phyloP scores from a whole-genome alignment of 1,140 invertebrate genomes.

The Drosophila bocki region DNA sequence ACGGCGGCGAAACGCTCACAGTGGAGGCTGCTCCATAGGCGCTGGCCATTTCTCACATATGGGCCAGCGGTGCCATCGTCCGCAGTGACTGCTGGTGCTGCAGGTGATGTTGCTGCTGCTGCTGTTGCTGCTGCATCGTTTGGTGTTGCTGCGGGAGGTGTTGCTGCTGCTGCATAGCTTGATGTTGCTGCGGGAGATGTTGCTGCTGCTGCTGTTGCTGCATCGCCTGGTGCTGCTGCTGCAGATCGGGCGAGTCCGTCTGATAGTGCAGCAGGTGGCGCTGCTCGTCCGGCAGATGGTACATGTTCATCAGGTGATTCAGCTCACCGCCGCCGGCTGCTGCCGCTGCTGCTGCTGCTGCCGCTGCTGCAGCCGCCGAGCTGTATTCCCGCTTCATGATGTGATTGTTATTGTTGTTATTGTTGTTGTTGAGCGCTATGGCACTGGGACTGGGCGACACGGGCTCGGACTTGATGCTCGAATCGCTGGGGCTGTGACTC shows the following conservation, averaged over 20 bases:
- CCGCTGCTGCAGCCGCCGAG: slow-evolving; percentile 58
- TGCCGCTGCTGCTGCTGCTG: slow-evolving; percentile 65
- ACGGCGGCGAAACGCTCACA: slow-evolving; percentile 56
- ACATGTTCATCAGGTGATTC: slow-evolving; percentile 88
- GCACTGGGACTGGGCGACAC: slow-evolving; percentile 89
- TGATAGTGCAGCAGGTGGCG: slow-evolving; percentile 84
- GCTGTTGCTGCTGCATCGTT: slow-evolving; percentile 66
- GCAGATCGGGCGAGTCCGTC: slow-evolving; percentile 79
- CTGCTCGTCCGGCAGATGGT: slow-evolving; percentile 87
- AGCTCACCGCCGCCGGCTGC: slow-evolving; percentile 86
- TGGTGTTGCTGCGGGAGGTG: slow-evolving; percentile 84
- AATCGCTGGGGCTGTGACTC: slow-evolving; percentile 92
- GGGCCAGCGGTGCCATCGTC: slow-evolving; percentile 89
- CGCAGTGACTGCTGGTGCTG: slow-evolving; percentile 87
- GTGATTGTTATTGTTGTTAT: slow-evolving; percentile 78
- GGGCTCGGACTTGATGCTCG: slow-evolving; percentile 93
- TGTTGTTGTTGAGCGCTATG: slow-evolving; percentile 77
- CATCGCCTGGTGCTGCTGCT: slow-evolving; percentile 84
- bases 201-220: slow-evolving; percentile 79
- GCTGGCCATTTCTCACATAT: slow-evolving; percentile 90
- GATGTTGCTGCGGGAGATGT: slow-evolving; percentile 75
- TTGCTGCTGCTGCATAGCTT: slow-evolving; percentile 84
- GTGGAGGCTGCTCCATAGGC: slow-evolving; percentile 74
- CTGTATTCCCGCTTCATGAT: slow-evolving; percentile 90
- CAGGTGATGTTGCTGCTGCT: slow-evolving; percentile 84